Percentiles rank a stretch among this genome's conserved stretches.
These are phyloP conservation scores for Paratilapia polleni DNA, from an alignment of 2,113 vertebrate species.

Conservation along the genomic window DNA sequence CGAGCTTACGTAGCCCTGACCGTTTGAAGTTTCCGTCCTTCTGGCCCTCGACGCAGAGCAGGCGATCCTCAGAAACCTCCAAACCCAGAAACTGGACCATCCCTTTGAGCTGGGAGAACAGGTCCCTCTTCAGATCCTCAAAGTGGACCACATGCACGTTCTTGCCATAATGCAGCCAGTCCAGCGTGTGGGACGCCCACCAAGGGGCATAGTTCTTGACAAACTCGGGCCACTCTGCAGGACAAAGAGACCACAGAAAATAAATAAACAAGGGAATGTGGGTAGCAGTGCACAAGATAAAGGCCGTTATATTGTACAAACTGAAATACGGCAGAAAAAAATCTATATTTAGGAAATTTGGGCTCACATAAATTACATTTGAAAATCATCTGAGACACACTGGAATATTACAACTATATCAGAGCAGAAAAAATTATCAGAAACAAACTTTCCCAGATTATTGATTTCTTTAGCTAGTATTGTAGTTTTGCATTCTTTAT, in stretches of 20 bases:
- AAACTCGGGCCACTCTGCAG: constrained; percentile 95
- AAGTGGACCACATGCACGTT: constrained; percentile 94
- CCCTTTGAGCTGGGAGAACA: constrained; percentile 88
- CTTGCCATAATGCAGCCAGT: constrained; percentile 92
- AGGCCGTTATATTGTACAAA: neutral
- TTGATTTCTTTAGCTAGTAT: neutral
- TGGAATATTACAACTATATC: neutral
- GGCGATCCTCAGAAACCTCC: constrained; percentile 87
- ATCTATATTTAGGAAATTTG: neutral
- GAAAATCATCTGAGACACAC: no score
- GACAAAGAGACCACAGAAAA: constrained; percentile 8
- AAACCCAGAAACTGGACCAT: constrained; percentile 90
- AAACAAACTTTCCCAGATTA: neutral
- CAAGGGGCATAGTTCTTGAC: constrained; percentile 95
- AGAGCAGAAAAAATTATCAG: neutral
- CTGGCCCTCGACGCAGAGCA: constrained; percentile 95
- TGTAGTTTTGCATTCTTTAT: neutral
- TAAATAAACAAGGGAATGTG: neutral
- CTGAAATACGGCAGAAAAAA: neutral
- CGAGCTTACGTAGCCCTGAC: constrained; percentile 91
- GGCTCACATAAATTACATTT: no score
- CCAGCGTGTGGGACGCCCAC: constrained; percentile 96
- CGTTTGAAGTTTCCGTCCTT: constrained; percentile 98
- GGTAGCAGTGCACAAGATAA: neutral
- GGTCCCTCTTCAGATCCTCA: constrained; percentile 90